A percentile compares a stretch with the other conserved stretches of the same genome.
Conservation (phyloP, 1,140 invertebrate species). For the Listronotus oregonensis region DNA sequence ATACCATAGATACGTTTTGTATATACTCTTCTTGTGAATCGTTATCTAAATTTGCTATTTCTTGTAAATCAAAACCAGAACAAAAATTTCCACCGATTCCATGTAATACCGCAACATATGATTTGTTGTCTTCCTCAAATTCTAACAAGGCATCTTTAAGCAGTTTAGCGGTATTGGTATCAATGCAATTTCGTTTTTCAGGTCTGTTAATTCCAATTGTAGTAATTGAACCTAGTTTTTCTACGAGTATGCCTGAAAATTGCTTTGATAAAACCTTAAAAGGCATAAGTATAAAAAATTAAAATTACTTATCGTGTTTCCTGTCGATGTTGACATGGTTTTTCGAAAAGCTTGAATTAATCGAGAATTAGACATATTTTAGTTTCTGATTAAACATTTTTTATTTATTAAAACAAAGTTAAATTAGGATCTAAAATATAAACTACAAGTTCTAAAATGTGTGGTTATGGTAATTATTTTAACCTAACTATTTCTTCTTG, state of each 20-base stretch:
- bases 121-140: slow-evolving; percentile 77
- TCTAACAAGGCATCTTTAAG: slow-evolving; percentile 73
- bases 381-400: slow-evolving; percentile 1
- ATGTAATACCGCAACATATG: slow-evolving; percentile 78
- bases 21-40: neutral
- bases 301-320: too few species aligned
- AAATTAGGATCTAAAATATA: too few species aligned
- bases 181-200: slow-evolving; percentile 79
- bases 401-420: too few species aligned
- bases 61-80: slow-evolving; percentile 83
- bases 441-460: too few species aligned
- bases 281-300: too few species aligned
- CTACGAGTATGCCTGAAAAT: slow-evolving; percentile 60
- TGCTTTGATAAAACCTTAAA: too few species aligned
- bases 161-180: slow-evolving; percentile 67
- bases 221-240: slow-evolving; percentile 68
- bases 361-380: neutral
- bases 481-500: too few species aligned
- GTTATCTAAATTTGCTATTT: slow-evolving; percentile 61
- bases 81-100: slow-evolving; percentile 90
- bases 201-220: slow-evolving; percentile 87
- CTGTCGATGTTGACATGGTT: neutral
- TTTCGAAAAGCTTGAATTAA: slow-evolving; percentile 47
- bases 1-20: neutral
- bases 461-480: too few species aligned